phyloP scores from a whole-genome alignment of 2,888 invertebrate genomes.

The Lymantria dispar region DNA sequence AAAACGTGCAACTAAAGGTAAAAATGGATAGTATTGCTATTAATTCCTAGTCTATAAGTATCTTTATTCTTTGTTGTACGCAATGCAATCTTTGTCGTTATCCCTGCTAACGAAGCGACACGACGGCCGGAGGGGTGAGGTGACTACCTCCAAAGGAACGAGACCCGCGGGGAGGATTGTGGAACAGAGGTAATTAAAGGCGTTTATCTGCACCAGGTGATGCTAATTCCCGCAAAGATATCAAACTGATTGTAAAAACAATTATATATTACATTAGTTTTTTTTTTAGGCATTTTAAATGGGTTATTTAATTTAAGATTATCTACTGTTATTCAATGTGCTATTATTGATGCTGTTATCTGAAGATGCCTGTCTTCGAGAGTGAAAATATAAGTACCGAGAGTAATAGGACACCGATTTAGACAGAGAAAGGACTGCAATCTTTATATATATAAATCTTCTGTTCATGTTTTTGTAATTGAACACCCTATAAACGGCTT shows the following conservation, averaged over 20 bases:
- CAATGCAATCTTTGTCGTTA: slow-evolving; percentile 61
- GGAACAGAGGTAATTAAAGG: slow-evolving; percentile 59
- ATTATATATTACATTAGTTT: slow-evolving; percentile 27
- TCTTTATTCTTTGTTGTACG: slow-evolving; percentile 34
- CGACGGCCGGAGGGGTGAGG: slow-evolving; percentile 22
- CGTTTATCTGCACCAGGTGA: slow-evolving; percentile 73
- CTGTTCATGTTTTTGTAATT: too few species aligned
- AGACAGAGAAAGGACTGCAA: too few species aligned
- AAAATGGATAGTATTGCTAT: too few species aligned
- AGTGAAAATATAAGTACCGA: too few species aligned
- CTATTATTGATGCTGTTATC: too few species aligned
- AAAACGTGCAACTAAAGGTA: too few species aligned
- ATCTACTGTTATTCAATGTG: too few species aligned
- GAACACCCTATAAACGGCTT: too few species aligned
- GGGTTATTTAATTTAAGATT: too few species aligned
- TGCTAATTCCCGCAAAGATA: slow-evolving; percentile 58
- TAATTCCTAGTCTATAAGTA: background rate
- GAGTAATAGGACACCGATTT: too few species aligned
- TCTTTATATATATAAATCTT: too few species aligned
- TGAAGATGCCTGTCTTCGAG: too few species aligned
- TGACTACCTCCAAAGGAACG: slow-evolving; percentile 16
- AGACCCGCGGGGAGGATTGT: slow-evolving; percentile 18
- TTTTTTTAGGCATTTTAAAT: background rate
- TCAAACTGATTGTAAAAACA: slow-evolving; percentile 49
- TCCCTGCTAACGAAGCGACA: slow-evolving; percentile 56